Base-by-base conservation (phyloP, 2,797 vertebrate species). In the Ctenopoma kingsleyae region DNA sequence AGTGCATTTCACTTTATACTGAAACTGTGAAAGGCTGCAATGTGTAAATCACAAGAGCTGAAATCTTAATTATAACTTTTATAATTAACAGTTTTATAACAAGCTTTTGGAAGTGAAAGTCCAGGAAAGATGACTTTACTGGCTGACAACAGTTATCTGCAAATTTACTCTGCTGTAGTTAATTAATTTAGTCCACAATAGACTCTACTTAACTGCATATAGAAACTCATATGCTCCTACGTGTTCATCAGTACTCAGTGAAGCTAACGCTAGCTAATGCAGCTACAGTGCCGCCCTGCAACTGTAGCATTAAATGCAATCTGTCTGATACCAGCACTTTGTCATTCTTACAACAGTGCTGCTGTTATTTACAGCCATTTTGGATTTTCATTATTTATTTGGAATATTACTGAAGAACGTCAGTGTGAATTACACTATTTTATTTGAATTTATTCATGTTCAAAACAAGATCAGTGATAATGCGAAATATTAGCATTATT, bases 111-210 rank as follows among this genome's bases (percentile, higher is more conserved):
- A 65, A 43, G n/a, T 8, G 17, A 35, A 27, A 32, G 30, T 32
- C 30, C 7, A 9, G 8, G 30, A 32, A 32, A 32, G 30, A 8
- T 32, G 1, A 32, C 30, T 32, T 32, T 8, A 32, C 30, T 32
- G 30, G 30, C 30, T 32, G 30, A 32, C 30, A 32, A 9, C 30
- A 0, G 1, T 43, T 63, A 58, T 7, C 2, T 6, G 19, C 48
- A 54, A 38, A 48, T 35, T 40, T 27, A 25, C 22, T 63, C 36
- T 27, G 35, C 17, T 57, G 43, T 13, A 44, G 50, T 36, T 53
- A 54, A 36, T 32, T 38, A 13, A 71, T 25, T 30, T 65, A 12
- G 2, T 10, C 46, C 20, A 35, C 30, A 19, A 58, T n/a, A 38
- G 5, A 22, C 38, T 38, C 35, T 36, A 10, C 2, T 38, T 13